Evolutionary conservation across 2,888 invertebrate species (phyloP).

Genomic region (Ormyrus pomaceus): DNA sequence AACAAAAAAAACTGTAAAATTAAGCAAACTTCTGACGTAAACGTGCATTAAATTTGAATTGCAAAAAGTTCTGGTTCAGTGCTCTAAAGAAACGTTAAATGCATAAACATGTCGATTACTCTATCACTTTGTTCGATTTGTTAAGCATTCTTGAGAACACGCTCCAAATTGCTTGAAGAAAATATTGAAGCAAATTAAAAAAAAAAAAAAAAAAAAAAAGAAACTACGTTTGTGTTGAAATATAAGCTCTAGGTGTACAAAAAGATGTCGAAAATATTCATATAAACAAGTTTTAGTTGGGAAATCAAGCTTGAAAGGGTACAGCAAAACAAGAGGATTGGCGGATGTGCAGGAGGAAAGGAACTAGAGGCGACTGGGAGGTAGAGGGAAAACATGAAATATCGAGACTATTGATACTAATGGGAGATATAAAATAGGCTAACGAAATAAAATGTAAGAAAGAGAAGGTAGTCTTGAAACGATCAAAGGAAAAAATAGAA

Average conservation of each 20-base stretch:
- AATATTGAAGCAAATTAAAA: constrained; percentile 41
- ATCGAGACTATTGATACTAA: constrained; percentile 69
- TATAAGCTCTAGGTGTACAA: constrained; percentile 24
- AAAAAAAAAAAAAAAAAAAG: not conserved
- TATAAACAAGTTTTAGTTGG: constrained; percentile 25
- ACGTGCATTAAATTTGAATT: constrained; percentile 44
- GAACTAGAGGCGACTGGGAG: not conserved
- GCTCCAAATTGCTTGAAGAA: constrained; percentile 8
- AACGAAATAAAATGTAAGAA: constrained; percentile 69
- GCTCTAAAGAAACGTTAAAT: constrained; percentile 36
- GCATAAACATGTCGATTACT: not conserved
- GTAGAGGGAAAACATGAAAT: constrained; percentile 59
- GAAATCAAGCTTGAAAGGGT: constrained; percentile 15
- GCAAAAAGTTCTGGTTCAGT: constrained; percentile 16
- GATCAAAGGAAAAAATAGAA: constrained; percentile 76
- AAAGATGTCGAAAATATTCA: constrained; percentile 26
- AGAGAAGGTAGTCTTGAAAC: constrained; percentile 79
- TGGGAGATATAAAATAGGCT: constrained; percentile 74
- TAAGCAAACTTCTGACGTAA: constrained; percentile 30
- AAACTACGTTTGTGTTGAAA: constrained; percentile 26
- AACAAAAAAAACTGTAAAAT: not conserved
- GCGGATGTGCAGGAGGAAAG: constrained; percentile 24
- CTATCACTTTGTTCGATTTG: not conserved
- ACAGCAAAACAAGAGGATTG: constrained; percentile 10
- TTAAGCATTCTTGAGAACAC: constrained; percentile 36